A percentile compares a stretch with the other conserved stretches of the same genome.
Conservation (phyloP, 1,140 invertebrate genomes). For the Octopus sinensis region DNA sequence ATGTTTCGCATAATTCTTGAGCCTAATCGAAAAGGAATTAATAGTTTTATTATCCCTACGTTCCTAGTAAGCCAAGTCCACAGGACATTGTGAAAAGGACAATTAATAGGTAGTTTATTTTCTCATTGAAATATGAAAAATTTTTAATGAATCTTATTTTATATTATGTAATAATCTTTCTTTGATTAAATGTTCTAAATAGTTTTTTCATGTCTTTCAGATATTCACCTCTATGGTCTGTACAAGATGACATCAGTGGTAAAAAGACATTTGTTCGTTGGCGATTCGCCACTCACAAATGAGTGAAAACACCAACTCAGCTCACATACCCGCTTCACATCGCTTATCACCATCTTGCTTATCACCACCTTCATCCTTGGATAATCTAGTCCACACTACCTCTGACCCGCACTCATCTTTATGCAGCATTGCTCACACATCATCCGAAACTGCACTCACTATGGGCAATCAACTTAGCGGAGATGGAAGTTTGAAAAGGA, state of each 20-base stretch:
- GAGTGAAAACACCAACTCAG: not conserved
- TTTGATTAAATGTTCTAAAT: no score
- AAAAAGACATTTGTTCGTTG: not conserved
- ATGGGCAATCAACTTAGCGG: conserved; percentile 11
- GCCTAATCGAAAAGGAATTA: no score
- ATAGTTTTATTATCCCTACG: no score
- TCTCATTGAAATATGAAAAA: no score
- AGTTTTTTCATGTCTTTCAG: not conserved
- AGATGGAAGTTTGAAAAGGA: conserved; percentile 1
- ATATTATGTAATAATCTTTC: no score
- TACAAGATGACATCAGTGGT: not conserved
- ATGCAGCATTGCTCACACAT: no score
- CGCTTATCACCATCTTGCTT: not conserved
- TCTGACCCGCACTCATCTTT: not conserved
- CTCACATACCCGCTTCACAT: not conserved
- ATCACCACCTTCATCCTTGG: not conserved
- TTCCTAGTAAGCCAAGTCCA: no score
- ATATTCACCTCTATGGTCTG: not conserved
- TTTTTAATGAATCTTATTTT: no score
- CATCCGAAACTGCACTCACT: not conserved
- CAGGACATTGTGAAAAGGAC: no score
- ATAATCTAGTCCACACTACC: not conserved
- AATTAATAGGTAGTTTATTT: no score
- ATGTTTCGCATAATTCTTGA: no score
- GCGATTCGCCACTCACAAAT: not conserved